Evolutionary conservation across 1,140 invertebrate genomes (phyloP).

Genomic region (Belonocnema kinseyi): DNA sequence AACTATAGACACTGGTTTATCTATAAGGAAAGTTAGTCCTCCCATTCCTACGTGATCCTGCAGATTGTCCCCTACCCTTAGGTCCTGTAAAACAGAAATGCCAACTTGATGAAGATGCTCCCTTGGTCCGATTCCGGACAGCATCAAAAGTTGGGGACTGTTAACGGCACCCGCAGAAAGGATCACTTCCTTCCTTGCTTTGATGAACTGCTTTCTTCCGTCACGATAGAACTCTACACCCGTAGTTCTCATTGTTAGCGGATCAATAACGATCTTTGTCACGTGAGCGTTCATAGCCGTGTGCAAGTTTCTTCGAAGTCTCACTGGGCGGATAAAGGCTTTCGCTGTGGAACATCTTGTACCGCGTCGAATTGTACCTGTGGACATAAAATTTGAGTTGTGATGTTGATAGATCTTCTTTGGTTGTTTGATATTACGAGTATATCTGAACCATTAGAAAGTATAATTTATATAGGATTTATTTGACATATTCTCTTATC

Average conservation of each 20-base stretch:
- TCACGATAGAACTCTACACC: constrained; percentile 86
- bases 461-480: no score
- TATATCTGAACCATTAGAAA: no score
- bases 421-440: no score
- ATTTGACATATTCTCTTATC: no score
- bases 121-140: constrained; percentile 90
- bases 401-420: no score
- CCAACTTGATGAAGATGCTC: constrained; percentile 83
- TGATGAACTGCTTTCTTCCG: constrained; percentile 80
- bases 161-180: constrained; percentile 88
- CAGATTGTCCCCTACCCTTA: constrained; percentile 86
- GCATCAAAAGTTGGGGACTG: constrained; percentile 88
- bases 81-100: constrained; percentile 83
- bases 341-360: constrained; percentile 93
- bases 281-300: constrained; percentile 86
- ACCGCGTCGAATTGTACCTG: constrained; percentile 87
- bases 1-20: constrained; percentile 86
- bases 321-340: constrained; percentile 88
- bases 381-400: no score
- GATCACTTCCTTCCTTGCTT: constrained; percentile 86
- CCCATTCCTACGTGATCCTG: constrained; percentile 91
- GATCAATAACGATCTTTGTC: constrained; percentile 83
- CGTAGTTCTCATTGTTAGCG: constrained; percentile 82
- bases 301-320: constrained; percentile 87
- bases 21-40: constrained; percentile 86